Evolutionary conservation across 1,140 invertebrate species (phyloP).

Genomic region (Leptonema lineaticorne): DNA sequence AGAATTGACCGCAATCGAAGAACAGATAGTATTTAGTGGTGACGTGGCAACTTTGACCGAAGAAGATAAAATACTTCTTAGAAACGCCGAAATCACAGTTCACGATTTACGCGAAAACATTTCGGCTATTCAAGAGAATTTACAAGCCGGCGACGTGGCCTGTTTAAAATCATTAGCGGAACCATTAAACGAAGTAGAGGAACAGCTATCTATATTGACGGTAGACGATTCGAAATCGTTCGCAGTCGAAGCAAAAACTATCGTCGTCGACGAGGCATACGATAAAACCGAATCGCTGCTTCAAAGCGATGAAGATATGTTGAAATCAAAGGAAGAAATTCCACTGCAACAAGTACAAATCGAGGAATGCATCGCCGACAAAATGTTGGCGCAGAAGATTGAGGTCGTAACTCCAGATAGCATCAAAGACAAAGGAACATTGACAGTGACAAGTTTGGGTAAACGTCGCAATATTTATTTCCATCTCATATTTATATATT

Average conservation of each 20-base stretch:
- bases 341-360: slow-evolving; percentile 13
- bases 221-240: slow-evolving; percentile 32
- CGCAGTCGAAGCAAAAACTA: slow-evolving; percentile 29
- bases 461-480: too few relatives aligned
- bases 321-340: slow-evolving; percentile 38
- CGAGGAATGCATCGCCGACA: not conserved
- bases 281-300: not conserved
- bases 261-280: not conserved
- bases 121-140: slow-evolving; percentile 17
- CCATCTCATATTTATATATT: too few relatives aligned
- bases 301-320: slow-evolving; percentile 24
- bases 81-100: slow-evolving; percentile 31
- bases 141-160: slow-evolving; percentile 21
- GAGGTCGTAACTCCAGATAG: not conserved
- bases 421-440: too few relatives aligned
- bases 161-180: slow-evolving; percentile 29
- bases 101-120: slow-evolving; percentile 35
- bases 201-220: slow-evolving; percentile 24
- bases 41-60: slow-evolving; percentile 23
- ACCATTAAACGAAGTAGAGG: slow-evolving; percentile 29
- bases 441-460: too few relatives aligned
- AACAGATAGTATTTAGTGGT: slow-evolving; percentile 24
- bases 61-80: slow-evolving; percentile 24
- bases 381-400: not conserved
- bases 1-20: slow-evolving; percentile 30